Percentiles rank a stretch among this genome's conserved stretches.
phyloP scores from a whole-genome alignment of 2,888 invertebrate species.

The Drosophila melanocephala region DNA sequence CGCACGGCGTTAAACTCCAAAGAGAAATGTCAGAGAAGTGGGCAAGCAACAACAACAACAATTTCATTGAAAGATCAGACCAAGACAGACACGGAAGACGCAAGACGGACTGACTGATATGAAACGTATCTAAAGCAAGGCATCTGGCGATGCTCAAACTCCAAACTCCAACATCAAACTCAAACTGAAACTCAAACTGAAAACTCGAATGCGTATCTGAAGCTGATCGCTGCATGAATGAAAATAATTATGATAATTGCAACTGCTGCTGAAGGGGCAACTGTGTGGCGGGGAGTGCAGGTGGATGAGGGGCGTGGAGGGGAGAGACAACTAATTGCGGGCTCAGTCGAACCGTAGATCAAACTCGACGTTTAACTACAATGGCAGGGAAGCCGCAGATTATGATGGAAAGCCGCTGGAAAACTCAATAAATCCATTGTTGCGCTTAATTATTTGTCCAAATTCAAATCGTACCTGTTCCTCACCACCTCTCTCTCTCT shows the following conservation, averaged over 20 bases:
- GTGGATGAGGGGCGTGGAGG: constrained; percentile 10
- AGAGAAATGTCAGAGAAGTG: constrained; percentile 31
- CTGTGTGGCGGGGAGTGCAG: neutral
- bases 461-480: constrained; percentile 71
- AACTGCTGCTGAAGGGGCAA: constrained; percentile 39
- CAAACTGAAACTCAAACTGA: constrained; percentile 14
- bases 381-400: constrained; percentile 22
- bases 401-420: constrained; percentile 27
- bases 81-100: neutral
- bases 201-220: constrained; percentile 36
- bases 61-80: constrained; percentile 50
- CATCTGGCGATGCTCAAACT: constrained; percentile 50
- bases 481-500: neutral
- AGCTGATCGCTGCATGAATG: constrained; percentile 71
- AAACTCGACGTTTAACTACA: constrained; percentile 49
- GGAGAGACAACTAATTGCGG: constrained; percentile 68
- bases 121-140: constrained; percentile 57
- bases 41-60: constrained; percentile 41
- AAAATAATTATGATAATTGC: constrained; percentile 79
- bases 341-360: constrained; percentile 72
- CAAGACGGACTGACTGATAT: neutral
- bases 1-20: constrained; percentile 48
- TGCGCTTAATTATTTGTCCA: constrained; percentile 81
- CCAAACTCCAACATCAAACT: neutral
- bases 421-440: constrained; percentile 80